phyloP scores from a whole-genome alignment of 1,140 invertebrate genomes.

The Hyles euphorbiae region DNA sequence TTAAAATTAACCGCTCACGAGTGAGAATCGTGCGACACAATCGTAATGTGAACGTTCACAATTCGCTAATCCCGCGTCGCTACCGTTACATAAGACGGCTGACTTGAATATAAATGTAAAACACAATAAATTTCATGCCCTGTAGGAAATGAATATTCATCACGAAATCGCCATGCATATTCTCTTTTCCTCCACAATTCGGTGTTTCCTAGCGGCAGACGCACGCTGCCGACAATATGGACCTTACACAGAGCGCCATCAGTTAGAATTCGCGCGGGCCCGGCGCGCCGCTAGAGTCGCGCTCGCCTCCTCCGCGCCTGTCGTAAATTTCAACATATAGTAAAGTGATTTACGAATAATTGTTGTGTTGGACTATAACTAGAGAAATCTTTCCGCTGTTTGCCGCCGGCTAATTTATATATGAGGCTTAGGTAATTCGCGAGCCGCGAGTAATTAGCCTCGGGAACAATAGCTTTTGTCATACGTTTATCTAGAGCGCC shows the following conservation, averaged over 20 bases:
- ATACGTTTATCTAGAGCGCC: constrained; percentile 67
- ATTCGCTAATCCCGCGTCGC: constrained; percentile 70
- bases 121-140: constrained; percentile 76
- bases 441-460: constrained; percentile 71
- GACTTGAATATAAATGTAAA: constrained; percentile 75
- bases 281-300: constrained; percentile 32
- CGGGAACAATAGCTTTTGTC: constrained; percentile 75
- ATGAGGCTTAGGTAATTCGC: constrained; percentile 75
- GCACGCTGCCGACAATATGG: constrained; percentile 34
- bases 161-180: constrained; percentile 75
- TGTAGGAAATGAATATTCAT: constrained; percentile 76
- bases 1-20: constrained; percentile 47
- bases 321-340: constrained; percentile 76
- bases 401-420: constrained; percentile 74
- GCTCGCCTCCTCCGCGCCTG: constrained; percentile 53
- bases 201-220: constrained; percentile 42
- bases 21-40: constrained; percentile 38
- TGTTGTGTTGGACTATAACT: constrained; percentile 75
- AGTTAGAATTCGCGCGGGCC: constrained; percentile 47
- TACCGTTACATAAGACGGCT: constrained; percentile 74
- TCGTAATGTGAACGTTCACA: constrained; percentile 61
- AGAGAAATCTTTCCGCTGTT: constrained; percentile 75
- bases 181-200: constrained; percentile 68
- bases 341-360: constrained; percentile 76
- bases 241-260: constrained; percentile 45